A percentile compares a stretch with the other conserved stretches of the same genome.
Evolutionary conservation across 2,797 vertebrate genomes (phyloP).

Genomic region (Sandelia bainsii): DNA sequence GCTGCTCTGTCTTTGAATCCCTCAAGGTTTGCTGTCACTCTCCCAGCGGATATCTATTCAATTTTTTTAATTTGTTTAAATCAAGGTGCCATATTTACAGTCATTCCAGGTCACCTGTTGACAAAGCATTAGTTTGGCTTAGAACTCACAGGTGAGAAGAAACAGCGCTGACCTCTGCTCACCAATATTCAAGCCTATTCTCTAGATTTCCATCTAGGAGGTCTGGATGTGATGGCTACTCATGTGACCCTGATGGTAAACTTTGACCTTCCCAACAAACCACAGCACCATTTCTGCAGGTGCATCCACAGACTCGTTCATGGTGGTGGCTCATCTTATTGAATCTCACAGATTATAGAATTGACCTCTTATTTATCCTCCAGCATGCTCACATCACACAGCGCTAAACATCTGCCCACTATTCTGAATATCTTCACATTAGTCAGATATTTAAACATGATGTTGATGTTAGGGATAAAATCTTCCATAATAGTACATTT

Average conservation of each 20-base stretch:
- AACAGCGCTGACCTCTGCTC: conserved; percentile 35
- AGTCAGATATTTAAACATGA: neutral
- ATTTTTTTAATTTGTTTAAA: conserved; percentile 72
- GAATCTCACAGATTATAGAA: conserved; percentile 32
- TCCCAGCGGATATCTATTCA: conserved; percentile 65
- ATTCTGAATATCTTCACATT: conserved; percentile 11
- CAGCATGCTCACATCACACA: conserved; percentile 3
- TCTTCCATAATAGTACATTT: neutral
- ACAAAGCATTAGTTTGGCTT: conserved; percentile 44
- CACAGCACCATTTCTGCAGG: conserved; percentile 19
- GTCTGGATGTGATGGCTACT: conserved; percentile 17
- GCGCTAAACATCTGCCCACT: neutral
- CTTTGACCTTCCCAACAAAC: conserved; percentile 24
- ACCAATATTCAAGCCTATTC: conserved; percentile 50
- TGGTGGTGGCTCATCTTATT: conserved; percentile 16
- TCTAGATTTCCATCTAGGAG: conserved; percentile 9
- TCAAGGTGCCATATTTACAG: conserved; percentile 35
- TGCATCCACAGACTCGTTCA: conserved; percentile 21
- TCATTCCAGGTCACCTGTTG: conserved; percentile 23
- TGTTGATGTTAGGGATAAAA: conserved; percentile 10
- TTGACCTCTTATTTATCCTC: conserved; percentile 1
- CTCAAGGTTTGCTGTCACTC: conserved; percentile 48
- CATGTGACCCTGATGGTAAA: conserved; percentile 14
- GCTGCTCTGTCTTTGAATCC: conserved; percentile 52
- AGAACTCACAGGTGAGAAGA: conserved; percentile 54